A percentile compares a stretch with the other conserved stretches of the same genome.
Evolutionary conservation across 53 echinoderm and acorn worm species (phyloP).

Genomic region (Luidia sarsii): DNA sequence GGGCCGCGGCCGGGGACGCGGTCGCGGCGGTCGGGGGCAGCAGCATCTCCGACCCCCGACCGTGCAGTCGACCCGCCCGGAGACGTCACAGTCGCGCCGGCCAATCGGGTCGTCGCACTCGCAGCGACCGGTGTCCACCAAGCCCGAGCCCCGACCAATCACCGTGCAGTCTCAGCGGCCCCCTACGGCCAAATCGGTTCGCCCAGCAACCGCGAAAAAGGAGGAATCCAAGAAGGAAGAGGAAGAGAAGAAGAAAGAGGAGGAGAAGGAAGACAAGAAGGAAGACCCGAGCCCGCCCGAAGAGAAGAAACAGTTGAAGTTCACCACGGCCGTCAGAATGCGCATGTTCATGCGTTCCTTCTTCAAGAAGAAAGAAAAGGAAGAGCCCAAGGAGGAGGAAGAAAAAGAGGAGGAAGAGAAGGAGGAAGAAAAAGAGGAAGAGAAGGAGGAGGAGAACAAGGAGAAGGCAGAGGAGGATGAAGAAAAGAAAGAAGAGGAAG

Average conservation of each 20-base stretch:
- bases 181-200: not conserved
- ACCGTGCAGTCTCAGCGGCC: no score
- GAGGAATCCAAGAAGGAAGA: not conserved
- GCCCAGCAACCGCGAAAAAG: not conserved
- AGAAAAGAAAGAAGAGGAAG: not conserved
- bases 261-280: not conserved
- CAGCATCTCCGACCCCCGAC: not conserved
- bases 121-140: slow-evolving; percentile 45
- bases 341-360: slow-evolving; percentile 10
- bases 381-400: not conserved
- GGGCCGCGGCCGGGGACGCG: slow-evolving; percentile 1
- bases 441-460: not conserved
- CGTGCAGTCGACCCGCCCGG: not conserved
- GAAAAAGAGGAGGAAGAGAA: not conserved
- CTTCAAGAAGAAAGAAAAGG: not conserved
- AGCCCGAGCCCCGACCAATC: slow-evolving; percentile 34
- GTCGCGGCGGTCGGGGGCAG: not conserved
- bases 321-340: not conserved
- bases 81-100: slow-evolving; percentile 10
- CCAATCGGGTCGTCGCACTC: not conserved
- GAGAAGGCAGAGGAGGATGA: not conserved
- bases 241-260: slow-evolving; percentile 1
- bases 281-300: not conserved
- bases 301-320: not conserved
- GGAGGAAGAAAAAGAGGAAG: slow-evolving; percentile 13